These are phyloP conservation scores for Adoxophyes honmai DNA, from an alignment of 1,140 invertebrate genomes.

Conservation along the genomic window DNA sequence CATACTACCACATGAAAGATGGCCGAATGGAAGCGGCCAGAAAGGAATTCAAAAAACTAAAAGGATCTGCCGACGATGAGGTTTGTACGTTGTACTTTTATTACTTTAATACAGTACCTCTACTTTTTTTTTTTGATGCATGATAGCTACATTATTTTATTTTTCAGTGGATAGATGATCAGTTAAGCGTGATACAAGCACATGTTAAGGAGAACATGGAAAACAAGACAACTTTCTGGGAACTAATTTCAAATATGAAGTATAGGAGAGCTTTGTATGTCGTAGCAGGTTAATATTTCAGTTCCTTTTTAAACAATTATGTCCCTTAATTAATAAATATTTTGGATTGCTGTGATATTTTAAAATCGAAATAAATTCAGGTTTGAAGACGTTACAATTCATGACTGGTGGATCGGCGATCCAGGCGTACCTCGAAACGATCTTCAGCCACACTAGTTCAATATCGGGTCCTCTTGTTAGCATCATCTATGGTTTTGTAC, in stretches of 20 bases:
- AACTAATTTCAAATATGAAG: slow-evolving; percentile 77
- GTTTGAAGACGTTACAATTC: slow-evolving; percentile 80
- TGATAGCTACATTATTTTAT: background rate
- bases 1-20: slow-evolving; percentile 82
- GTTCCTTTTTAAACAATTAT: too few relatives aligned
- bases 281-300: slow-evolving; percentile 56
- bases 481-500: slow-evolving; percentile 81
- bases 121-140: too few relatives aligned
- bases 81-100: too few relatives aligned
- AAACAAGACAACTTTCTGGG: slow-evolving; percentile 73
- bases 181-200: slow-evolving; percentile 77
- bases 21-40: slow-evolving; percentile 70
- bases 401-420: slow-evolving; percentile 83
- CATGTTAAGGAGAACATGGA: slow-evolving; percentile 77
- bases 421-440: slow-evolving; percentile 83
- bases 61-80: slow-evolving; percentile 55
- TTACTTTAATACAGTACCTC: too few relatives aligned
- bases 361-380: too few relatives aligned
- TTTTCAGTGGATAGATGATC: slow-evolving; percentile 71
- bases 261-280: slow-evolving; percentile 79
- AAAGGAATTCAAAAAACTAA: slow-evolving; percentile 67
- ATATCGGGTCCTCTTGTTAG: slow-evolving; percentile 76
- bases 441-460: slow-evolving; percentile 75
- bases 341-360: too few relatives aligned
- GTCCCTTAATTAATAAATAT: too few relatives aligned